Base-by-base conservation (phyloP, 2,888 invertebrate species). In the Odontocolon sp. region DNA sequence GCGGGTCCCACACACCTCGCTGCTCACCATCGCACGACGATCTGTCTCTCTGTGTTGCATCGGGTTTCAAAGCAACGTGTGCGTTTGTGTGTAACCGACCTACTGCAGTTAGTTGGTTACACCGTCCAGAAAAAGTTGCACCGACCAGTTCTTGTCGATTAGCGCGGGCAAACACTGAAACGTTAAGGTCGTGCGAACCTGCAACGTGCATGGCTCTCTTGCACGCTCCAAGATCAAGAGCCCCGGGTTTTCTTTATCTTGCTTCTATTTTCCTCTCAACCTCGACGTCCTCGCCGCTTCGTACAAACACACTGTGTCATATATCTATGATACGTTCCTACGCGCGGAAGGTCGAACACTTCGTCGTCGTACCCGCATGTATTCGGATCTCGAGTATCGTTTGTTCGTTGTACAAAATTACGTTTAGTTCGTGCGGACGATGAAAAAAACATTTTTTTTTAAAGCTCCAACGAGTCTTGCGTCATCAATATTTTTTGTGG, bases 121-220 rank as follows among this genome's bases (percentile, higher is more conserved):
- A 73, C 80, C 79, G 78, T 66, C 79, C 76, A 80, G 84, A 86
- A 86, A 87, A 86, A 87, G 74, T 78, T 82, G 85, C 79, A 83
- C 82, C 82, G 81, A 85, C 85, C 84, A 85, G 86, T 87, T 87
- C 85, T 86, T 84, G 86, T 84, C 85, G 86, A 85, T 87, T 85
- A 82, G 85, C 83, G 72, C 64, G 84, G 83, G 81, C 84, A 85
- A 85, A 86, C 85, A 83, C 83, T 84, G 83, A 84, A 84, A 82
- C 83, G 79, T 78, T 85, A 82, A 86, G 84, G 84, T 84, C 85
- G 83, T 84, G 84, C 85, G 82, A 87, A 86, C 84, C 82, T 82
- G 81, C 83, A 64, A 66, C 75, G 76, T 57, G 67, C 33, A 38
- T 52, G 59, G 26, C 63, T 63, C 69, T 57, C 75, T 70, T 69